Base-by-base conservation (phyloP, 2,797 vertebrate species). In the Taenioides sp. region DNA sequence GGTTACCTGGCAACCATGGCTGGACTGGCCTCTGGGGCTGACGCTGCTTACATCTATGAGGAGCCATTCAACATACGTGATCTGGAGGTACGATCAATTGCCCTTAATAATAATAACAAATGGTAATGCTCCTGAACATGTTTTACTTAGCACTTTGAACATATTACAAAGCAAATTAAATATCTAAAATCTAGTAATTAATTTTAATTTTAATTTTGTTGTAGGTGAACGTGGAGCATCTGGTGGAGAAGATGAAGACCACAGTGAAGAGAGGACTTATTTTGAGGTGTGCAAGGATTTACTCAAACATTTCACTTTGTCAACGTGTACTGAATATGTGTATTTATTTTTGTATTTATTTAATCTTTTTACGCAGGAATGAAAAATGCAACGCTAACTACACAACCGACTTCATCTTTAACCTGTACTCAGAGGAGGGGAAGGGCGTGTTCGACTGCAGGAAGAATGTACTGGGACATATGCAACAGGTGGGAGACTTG, bases 1-100 rank as follows among this genome's bases (percentile, higher is more conserved):
- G 98, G 98, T 27, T 99, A 99, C 85, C 84, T 99, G 78, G 96
- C 97, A 73, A 99, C 97, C 77, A 96, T 99, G 97, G 95, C 97
- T 0, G 98, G 96, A 20, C 86, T 99, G 77, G 95, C 98, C 0
- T 92, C 93, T 0, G 98, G 98, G 0, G 98, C 98, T 0, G 98
- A 99, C 0, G 97, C 96, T 0, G 97, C 95, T 60, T 99, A 99
- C 79, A 96, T 98, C 85, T 97, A 81, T 59, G 97, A 99, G 86
- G 97, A 99, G 0, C 94, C 86, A 70, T 96, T 98, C 81, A 89
- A 49, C 85, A 99, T 98, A 76, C 94, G 23, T 7, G 97, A 98
- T 77, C 89, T 99, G 65, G 95, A 97, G 94, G 97, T 62, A 37
- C 10, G 0, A 58, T 37, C 34, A 37, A 1, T 10, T 37, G 34